Percentiles rank a stretch among this genome's conserved stretches.
These are phyloP conservation scores for Yasuhikotakia modesta DNA, from an alignment of 2,797 vertebrate species.

Conservation along the genomic window DNA sequence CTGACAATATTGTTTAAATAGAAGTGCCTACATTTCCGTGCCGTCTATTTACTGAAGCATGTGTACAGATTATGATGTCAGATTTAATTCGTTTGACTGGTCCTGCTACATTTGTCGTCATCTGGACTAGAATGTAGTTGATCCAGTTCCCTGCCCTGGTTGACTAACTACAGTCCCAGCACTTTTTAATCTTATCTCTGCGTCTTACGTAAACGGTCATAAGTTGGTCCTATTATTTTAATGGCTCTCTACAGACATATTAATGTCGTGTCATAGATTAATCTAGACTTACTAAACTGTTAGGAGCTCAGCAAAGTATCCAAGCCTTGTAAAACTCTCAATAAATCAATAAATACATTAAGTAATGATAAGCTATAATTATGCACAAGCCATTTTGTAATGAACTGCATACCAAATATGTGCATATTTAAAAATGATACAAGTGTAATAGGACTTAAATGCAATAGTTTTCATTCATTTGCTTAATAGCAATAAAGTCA, in stretches of 20 bases:
- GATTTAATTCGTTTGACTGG: slow-evolving; percentile 12
- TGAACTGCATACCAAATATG: background rate
- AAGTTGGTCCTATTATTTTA: background rate
- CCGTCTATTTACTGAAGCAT: slow-evolving; percentile 1
- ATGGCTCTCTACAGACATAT: background rate
- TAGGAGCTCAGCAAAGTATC: background rate
- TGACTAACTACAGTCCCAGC: background rate
- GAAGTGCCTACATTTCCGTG: background rate
- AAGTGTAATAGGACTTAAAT: background rate
- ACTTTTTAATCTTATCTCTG: background rate
- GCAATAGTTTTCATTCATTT: background rate
- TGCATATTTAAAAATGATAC: background rate
- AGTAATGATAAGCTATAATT: background rate
- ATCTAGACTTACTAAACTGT: background rate
- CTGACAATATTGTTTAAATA: background rate
- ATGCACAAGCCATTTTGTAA: background rate
- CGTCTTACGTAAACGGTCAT: background rate
- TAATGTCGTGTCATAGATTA: background rate
- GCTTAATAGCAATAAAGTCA: background rate
- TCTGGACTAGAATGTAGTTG: background rate
- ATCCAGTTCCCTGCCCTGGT: slow-evolving; percentile 17
- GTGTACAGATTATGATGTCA: background rate
- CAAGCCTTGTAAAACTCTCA: background rate
- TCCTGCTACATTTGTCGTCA: slow-evolving; percentile 20
- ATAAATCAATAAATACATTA: background rate